Evolutionary conservation across 2,113 vertebrate species (phyloP).

Genomic region (Propithecus coquereli): DNA sequence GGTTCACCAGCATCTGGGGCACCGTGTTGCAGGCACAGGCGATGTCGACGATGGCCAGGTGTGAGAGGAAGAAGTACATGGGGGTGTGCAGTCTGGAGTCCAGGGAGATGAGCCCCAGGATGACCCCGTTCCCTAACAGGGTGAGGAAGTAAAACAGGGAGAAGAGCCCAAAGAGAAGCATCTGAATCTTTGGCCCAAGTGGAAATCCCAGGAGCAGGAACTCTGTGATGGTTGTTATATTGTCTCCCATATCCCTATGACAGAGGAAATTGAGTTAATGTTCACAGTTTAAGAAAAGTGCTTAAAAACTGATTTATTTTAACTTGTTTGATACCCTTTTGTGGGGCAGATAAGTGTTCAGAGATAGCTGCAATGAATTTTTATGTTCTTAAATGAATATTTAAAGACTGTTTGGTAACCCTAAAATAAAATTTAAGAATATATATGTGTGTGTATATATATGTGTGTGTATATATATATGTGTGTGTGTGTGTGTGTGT

Average conservation of each 20-base stretch:
- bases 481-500: too few relatives aligned
- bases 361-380: neutral
- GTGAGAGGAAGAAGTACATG: slow-evolving; percentile 72
- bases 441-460: too few relatives aligned
- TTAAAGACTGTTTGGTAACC: neutral
- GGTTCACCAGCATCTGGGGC: slow-evolving; percentile 45
- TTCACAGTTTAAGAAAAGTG: neutral
- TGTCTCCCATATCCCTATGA: neutral
- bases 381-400: neutral
- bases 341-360: neutral
- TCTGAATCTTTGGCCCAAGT: neutral
- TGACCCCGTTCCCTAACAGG: slow-evolving; percentile 43
- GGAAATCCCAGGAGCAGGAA: slow-evolving; percentile 51
- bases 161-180: slow-evolving; percentile 14
- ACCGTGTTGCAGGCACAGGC: slow-evolving; percentile 17
- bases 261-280: neutral
- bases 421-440: neutral
- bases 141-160: neutral
- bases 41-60: neutral
- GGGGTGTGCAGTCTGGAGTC: slow-evolving; percentile 56
- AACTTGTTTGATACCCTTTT: neutral
- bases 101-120: slow-evolving; percentile 39
- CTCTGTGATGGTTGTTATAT: slow-evolving; percentile 22
- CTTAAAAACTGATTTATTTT: neutral
- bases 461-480: too few relatives aligned